Evolutionary conservation across 1,140 invertebrate species (phyloP).

Genomic region (Propsilocerus akamusi): DNA sequence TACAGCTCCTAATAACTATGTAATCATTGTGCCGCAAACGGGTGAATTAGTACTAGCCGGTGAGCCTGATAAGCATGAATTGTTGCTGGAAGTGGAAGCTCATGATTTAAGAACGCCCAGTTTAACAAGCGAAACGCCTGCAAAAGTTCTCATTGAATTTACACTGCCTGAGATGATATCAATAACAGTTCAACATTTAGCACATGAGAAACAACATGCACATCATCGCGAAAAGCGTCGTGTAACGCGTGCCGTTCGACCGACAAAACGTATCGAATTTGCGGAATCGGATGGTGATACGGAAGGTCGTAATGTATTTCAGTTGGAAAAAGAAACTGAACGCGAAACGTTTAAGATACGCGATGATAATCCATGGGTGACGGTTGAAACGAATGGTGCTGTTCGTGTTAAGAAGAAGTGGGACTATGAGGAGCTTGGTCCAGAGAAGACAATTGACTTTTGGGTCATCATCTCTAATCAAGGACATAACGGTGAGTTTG

Average conservation of each 20-base stretch:
- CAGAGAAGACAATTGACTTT: slow-evolving; percentile 89
- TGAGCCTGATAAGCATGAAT: slow-evolving; percentile 46
- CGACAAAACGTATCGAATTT: slow-evolving; percentile 82
- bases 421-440: slow-evolving; percentile 90
- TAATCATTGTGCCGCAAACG: slow-evolving; percentile 80
- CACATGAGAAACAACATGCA: slow-evolving; percentile 28
- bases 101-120: slow-evolving; percentile 61
- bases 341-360: slow-evolving; percentile 84
- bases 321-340: slow-evolving; percentile 79
- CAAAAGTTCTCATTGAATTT: slow-evolving; percentile 57
- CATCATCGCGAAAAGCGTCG: slow-evolving; percentile 56
- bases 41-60: slow-evolving; percentile 68
- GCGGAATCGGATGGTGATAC: slow-evolving; percentile 77
- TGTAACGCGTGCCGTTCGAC: slow-evolving; percentile 70
- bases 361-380: slow-evolving; percentile 86
- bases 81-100: slow-evolving; percentile 52
- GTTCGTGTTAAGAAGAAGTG: slow-evolving; percentile 89
- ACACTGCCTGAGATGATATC: slow-evolving; percentile 31
- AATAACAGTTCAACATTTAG: slow-evolving; percentile 22
- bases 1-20: slow-evolving; percentile 51
- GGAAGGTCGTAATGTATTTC: slow-evolving; percentile 74
- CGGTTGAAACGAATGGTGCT: slow-evolving; percentile 75
- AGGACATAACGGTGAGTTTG: slow-evolving; percentile 65
- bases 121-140: slow-evolving; percentile 41
- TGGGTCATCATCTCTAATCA: slow-evolving; percentile 87